Conservation (phyloP, 2,888 invertebrate species). For the Nephrocerus scutellatus region DNA sequence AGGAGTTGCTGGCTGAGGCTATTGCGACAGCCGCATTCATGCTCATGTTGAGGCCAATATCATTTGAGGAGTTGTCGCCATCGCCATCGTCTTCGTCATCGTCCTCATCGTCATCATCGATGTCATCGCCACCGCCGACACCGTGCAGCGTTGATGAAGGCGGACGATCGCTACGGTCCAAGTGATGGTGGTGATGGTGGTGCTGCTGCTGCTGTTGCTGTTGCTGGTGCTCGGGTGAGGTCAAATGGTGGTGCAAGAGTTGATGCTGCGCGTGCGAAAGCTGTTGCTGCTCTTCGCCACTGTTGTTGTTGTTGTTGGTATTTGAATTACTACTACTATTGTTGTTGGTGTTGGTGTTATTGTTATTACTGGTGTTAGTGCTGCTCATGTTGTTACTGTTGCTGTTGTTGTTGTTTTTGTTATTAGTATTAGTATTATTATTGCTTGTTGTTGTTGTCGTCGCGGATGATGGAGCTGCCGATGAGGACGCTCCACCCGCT, state of each 20-base stretch:
- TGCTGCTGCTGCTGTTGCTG: neutral
- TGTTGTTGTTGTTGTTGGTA: slow-evolving; percentile 23
- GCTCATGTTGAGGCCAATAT: slow-evolving; percentile 59
- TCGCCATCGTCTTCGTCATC: slow-evolving; percentile 49
- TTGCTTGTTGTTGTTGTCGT: slow-evolving; percentile 19
- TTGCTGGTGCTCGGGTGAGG: slow-evolving; percentile 6
- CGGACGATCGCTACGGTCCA: slow-evolving; percentile 18
- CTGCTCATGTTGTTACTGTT: slow-evolving; percentile 23
- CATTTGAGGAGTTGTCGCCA: slow-evolving; percentile 55
- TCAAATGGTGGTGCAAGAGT: too few species aligned
- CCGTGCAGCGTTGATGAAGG: slow-evolving; percentile 8
- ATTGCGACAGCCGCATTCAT: too few species aligned
- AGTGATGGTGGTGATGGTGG: too few species aligned
- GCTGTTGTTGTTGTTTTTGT: slow-evolving; percentile 23
- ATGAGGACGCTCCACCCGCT: slow-evolving; percentile 6
- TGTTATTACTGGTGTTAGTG: slow-evolving; percentile 22
- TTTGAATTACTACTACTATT: slow-evolving; percentile 17
- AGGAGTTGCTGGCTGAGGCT: slow-evolving; percentile 35
- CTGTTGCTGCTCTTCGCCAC: slow-evolving; percentile 14
- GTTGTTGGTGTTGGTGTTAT: slow-evolving; percentile 18
- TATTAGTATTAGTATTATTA: slow-evolving; percentile 15
- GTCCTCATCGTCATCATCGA: slow-evolving; percentile 43
- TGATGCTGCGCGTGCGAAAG: slow-evolving; percentile 8
- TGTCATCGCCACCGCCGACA: slow-evolving; percentile 31
- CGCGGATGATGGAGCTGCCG: slow-evolving; percentile 16